phyloP scores from a whole-genome alignment of 2,113 vertebrate genomes.

The Tor tambroides region DNA sequence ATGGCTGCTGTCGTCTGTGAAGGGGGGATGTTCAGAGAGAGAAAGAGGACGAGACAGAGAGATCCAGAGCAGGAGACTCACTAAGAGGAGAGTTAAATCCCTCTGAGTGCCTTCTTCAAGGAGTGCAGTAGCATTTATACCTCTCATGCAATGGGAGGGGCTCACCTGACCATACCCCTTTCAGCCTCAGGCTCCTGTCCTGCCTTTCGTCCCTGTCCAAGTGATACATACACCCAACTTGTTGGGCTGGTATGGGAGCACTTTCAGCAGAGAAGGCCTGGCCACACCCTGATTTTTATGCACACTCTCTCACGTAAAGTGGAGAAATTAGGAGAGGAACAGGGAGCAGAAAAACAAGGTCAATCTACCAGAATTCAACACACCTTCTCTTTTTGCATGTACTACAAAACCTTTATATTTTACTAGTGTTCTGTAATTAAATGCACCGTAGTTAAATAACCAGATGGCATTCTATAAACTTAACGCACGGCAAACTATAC shows the following conservation, averaged over 20 bases:
- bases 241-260: conserved; percentile 63
- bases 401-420: not conserved
- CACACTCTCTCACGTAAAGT: conserved; percentile 27
- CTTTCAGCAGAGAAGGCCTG: conserved; percentile 58
- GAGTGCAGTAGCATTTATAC: conserved; percentile 64
- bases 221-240: conserved; percentile 57
- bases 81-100: conserved; percentile 75
- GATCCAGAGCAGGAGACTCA: conserved; percentile 66
- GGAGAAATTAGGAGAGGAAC: not conserved
- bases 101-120: conserved; percentile 69
- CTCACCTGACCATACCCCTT: conserved; percentile 48
- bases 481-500: not conserved
- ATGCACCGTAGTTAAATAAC: not conserved
- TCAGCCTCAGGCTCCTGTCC: conserved; percentile 18
- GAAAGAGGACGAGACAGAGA: conserved; percentile 56
- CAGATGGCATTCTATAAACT: not conserved
- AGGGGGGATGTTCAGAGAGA: conserved; percentile 27
- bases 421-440: not conserved
- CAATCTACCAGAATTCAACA: conserved; percentile 12
- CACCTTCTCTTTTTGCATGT: not conserved
- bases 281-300: conserved; percentile 66
- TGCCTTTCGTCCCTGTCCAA: conserved; percentile 53
- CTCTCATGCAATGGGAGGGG: conserved; percentile 50
- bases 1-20: conserved; percentile 55
- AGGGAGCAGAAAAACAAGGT: conserved; percentile 37